Base-by-base conservation (phyloP, 35 echinoderm and acorn worm genomes). In the Eucidaris tribuloides region DNA sequence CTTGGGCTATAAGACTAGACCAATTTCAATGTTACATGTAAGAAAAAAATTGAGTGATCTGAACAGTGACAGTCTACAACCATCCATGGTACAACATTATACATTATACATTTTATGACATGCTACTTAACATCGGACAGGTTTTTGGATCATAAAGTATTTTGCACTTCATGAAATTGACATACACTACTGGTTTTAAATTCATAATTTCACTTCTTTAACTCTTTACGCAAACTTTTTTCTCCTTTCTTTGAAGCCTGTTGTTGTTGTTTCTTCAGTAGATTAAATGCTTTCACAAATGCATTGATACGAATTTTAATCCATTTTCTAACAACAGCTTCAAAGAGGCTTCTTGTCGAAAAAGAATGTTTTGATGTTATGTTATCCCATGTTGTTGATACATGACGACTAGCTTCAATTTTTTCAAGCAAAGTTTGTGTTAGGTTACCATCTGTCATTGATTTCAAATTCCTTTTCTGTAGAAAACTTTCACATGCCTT, bases 151-250 rank as follows among this genome's bases (percentile, higher is more conserved):
- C n/a, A n/a, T n/a, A n/a, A n/a, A n/a, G n/a, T n/a, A n/a, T n/a
- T n/a, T n/a, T n/a, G n/a, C n/a, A n/a, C n/a, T n/a, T n/a, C n/a
- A n/a, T n/a, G n/a, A n/a, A n/a, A n/a, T n/a, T n/a, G n/a, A n/a
- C n/a, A n/a, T n/a, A n/a, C n/a, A n/a, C n/a, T n/a, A n/a, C n/a
- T n/a, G n/a, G n/a, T n/a, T n/a, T n/a, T n/a, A n/a, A n/a, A n/a
- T n/a, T n/a, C n/a, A n/a, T n/a, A n/a, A n/a, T n/a, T n/a, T n/a
- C n/a, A 65, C 35, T 65, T 65, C 33, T 28, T 11, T 17, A 65
- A 65, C 28, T 65, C 62, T 65, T 65, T 65, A 4, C 62, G 62
- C 62, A 65, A 65, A 65, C 62, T 65, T 36, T 65, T 65, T 27
- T 65, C 62, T 3, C 62, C 62, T 65, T 65, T 65, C 62, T 65